Evolutionary conservation across 35 echinoderm and acorn worm genomes (phyloP).

Genomic region (Amphiura filiformis): DNA sequence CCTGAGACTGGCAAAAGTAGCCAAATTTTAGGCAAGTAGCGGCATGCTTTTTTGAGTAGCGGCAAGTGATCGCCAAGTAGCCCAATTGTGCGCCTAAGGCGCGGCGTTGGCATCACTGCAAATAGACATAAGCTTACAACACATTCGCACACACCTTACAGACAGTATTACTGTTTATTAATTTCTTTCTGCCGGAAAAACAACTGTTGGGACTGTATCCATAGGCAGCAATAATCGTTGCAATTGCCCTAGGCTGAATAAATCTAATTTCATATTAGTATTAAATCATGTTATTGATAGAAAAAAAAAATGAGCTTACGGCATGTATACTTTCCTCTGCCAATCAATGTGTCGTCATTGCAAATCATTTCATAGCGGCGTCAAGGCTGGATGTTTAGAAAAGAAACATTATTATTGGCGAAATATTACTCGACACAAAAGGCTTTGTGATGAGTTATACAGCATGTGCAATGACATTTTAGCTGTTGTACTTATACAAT

Average conservation of each 20-base stretch:
- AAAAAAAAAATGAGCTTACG: not conserved
- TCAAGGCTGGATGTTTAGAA: not conserved
- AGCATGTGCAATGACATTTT: not conserved
- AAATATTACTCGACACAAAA: not conserved
- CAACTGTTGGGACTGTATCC: not conserved
- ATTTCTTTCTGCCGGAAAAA: too few relatives aligned
- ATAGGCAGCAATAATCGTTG: not conserved
- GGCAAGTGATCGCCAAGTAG: too few relatives aligned
- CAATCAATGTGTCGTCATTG: slow-evolving; percentile 3
- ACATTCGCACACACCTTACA: too few relatives aligned
- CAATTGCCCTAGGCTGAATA: not conserved
- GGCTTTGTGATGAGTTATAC: not conserved
- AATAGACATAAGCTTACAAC: too few relatives aligned
- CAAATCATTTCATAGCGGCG: not conserved
- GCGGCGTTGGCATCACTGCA: too few relatives aligned
- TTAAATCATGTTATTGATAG: slow-evolving; percentile 1
- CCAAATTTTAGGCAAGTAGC: too few relatives aligned
- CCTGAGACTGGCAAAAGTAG: too few relatives aligned
- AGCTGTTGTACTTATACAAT: too few relatives aligned
- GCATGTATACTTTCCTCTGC: not conserved
- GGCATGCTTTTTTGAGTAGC: too few relatives aligned
- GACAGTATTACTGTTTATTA: too few relatives aligned
- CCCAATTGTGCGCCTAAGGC: too few relatives aligned
- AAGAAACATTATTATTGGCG: not conserved
- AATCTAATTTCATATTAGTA: slow-evolving; percentile 2